These are phyloP conservation scores for Puma concolor DNA, from an alignment of 2,113 vertebrate genomes.

Conservation along the genomic window DNA sequence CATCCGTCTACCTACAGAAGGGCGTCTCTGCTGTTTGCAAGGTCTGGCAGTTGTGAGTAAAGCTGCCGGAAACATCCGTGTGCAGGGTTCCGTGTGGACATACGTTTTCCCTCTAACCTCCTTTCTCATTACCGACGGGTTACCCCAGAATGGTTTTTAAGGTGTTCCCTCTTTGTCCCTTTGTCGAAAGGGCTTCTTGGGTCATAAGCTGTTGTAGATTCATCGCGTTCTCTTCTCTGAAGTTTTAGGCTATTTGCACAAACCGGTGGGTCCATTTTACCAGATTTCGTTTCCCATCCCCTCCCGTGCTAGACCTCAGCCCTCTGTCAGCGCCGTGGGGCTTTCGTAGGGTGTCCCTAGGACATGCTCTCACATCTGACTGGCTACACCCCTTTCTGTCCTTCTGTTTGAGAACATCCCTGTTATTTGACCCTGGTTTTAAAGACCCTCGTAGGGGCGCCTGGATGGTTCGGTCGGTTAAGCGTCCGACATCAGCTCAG, in stretches of 20 bases:
- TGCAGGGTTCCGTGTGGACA: fast-evolving
- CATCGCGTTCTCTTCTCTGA: fast-evolving
- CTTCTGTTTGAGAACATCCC: not conserved
- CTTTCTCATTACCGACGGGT: not conserved
- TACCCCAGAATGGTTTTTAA: not conserved
- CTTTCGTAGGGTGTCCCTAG: not conserved
- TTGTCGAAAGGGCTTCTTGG: not conserved
- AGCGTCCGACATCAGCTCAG: too few species aligned
- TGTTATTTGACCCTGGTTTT: too few species aligned
- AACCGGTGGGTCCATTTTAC: fast-evolving
- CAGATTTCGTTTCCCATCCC: fast-evolving
- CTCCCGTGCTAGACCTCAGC: fast-evolving
- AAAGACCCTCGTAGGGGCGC: too few species aligned
- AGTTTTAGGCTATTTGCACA: fast-evolving
- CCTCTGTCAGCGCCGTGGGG: fast-evolving
- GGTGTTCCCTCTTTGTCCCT: not conserved
- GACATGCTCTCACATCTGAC: not conserved
- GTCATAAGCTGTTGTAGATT: fast-evolving
- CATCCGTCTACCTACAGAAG: fast-evolving
- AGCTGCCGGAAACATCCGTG: fast-evolving
- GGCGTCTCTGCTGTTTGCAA: fast-evolving
- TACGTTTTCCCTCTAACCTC: not conserved
- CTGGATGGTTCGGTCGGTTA: too few species aligned
- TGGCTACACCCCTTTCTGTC: not conserved
- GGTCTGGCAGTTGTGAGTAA: fast-evolving